Conservation (phyloP, 2,888 invertebrate species). For the Torymus tubicola region DNA sequence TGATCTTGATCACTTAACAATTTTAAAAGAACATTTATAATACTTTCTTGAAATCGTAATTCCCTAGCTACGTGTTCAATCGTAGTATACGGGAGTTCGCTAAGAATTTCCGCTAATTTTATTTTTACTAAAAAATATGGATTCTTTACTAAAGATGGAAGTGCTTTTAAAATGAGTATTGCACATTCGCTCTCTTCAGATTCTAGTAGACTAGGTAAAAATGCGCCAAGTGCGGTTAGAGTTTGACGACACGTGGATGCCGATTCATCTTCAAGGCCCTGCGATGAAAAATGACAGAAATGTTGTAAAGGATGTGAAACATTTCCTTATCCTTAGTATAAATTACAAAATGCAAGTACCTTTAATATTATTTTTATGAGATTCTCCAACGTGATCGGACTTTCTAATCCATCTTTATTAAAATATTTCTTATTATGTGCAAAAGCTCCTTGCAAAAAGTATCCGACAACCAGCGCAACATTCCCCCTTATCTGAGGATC, state of each 20-base stretch:
- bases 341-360: conserved; percentile 73
- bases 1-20: conserved; percentile 87
- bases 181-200: conserved; percentile 80
- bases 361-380: conserved; percentile 79
- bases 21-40: conserved; percentile 81
- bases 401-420: background rate
- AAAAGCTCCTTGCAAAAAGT: conserved; percentile 77
- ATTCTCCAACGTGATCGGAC: conserved; percentile 75
- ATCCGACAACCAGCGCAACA: conserved; percentile 82
- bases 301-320: background rate
- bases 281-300: conserved; percentile 40
- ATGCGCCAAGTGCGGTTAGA: conserved; percentile 80
- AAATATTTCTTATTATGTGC: conserved; percentile 8
- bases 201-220: conserved; percentile 80
- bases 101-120: conserved; percentile 82
- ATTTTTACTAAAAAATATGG: conserved; percentile 93
- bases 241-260: conserved; percentile 87
- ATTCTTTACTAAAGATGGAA: conserved; percentile 83
- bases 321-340: too few species aligned
- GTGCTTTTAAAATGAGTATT: conserved; percentile 79
- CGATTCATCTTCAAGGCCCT: conserved; percentile 86
- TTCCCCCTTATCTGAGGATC: conserved; percentile 91
- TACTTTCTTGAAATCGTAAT: conserved; percentile 79
- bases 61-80: conserved; percentile 78
- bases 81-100: conserved; percentile 80